These are phyloP conservation scores for Lampropteryx suffumata DNA, from an alignment of 2,888 invertebrate genomes.

Conservation along the genomic window DNA sequence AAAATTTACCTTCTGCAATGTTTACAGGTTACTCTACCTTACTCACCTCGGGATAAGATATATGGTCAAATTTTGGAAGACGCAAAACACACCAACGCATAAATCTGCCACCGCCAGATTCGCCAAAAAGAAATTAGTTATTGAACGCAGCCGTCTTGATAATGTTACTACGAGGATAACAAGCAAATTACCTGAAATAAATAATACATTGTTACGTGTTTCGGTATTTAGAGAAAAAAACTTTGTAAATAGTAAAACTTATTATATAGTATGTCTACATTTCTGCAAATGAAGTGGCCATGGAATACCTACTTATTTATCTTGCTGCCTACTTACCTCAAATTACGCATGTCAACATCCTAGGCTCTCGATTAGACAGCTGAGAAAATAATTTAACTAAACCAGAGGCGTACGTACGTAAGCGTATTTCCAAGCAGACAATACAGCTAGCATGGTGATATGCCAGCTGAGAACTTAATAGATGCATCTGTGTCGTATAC, in stretches of 20 bases:
- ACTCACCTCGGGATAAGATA: conserved; percentile 89
- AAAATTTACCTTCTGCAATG: conserved; percentile 12
- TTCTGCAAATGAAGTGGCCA: too few relatives aligned
- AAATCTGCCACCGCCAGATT: conserved; percentile 95
- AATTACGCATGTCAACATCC: too few relatives aligned
- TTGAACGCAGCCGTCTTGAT: conserved; percentile 91
- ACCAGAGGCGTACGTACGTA: too few relatives aligned
- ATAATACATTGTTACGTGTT: conserved; percentile 30
- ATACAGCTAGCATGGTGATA: conserved; percentile 31
- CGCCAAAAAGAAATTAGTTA: conserved; percentile 95
- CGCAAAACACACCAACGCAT: conserved; percentile 96
- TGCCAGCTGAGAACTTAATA: conserved; percentile 44
- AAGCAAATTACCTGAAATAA: conserved; percentile 90
- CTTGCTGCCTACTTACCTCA: too few relatives aligned
- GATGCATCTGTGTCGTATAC: conserved; percentile 33
- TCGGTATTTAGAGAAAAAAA: too few relatives aligned
- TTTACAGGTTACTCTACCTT: conserved; percentile 15
- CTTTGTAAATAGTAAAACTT: too few relatives aligned
- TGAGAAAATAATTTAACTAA: conserved; percentile 6
- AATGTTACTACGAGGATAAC: conserved; percentile 93
- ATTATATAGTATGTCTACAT: too few relatives aligned
- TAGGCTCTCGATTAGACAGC: too few relatives aligned
- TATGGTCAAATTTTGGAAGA: conserved; percentile 93
- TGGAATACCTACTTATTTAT: too few relatives aligned
- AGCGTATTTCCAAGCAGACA: conserved; percentile 19